Conservation (phyloP, 2,888 invertebrate genomes). For the Nomada fucata region DNA sequence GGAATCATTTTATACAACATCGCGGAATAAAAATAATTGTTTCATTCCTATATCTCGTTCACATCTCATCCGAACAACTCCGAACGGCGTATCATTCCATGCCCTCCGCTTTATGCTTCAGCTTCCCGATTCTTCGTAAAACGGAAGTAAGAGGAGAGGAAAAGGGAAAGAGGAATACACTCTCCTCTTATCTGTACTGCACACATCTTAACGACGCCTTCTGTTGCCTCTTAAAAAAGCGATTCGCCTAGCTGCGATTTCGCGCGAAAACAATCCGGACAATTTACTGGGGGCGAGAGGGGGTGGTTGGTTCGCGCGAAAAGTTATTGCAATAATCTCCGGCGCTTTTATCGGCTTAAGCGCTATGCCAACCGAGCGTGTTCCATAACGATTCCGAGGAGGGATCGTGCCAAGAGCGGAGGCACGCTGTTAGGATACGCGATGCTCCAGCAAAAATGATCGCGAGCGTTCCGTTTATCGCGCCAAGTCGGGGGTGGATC, state of each 20-base stretch:
- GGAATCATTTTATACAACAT: too few relatives aligned
- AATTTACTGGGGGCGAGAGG: slow-evolving; percentile 40
- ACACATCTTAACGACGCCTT: background rate
- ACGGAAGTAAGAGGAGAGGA: too few relatives aligned
- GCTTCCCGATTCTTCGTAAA: background rate
- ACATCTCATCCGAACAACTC: too few relatives aligned
- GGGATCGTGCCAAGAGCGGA: slow-evolving; percentile 66
- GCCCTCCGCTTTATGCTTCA: background rate
- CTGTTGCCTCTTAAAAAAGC: background rate
- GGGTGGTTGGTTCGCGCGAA: slow-evolving; percentile 23
- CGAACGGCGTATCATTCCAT: too few relatives aligned
- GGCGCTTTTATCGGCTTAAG: slow-evolving; percentile 66
- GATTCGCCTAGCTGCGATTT: background rate
- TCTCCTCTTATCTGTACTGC: too few relatives aligned
- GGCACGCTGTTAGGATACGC: slow-evolving; percentile 48
- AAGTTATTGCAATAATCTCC: slow-evolving; percentile 69
- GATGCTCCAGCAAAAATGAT: slow-evolving; percentile 63
- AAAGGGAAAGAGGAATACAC: too few relatives aligned
- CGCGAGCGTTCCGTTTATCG: slow-evolving; percentile 58
- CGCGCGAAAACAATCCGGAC: slow-evolving; percentile 42
- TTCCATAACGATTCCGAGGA: slow-evolving; percentile 55
- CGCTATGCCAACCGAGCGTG: slow-evolving; percentile 61
- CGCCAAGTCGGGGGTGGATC: slow-evolving; percentile 59
- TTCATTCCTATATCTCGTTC: too few relatives aligned
- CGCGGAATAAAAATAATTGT: too few relatives aligned